Evolutionary conservation across 2,888 invertebrate species (phyloP).

Genomic region (Lasius platythorax): DNA sequence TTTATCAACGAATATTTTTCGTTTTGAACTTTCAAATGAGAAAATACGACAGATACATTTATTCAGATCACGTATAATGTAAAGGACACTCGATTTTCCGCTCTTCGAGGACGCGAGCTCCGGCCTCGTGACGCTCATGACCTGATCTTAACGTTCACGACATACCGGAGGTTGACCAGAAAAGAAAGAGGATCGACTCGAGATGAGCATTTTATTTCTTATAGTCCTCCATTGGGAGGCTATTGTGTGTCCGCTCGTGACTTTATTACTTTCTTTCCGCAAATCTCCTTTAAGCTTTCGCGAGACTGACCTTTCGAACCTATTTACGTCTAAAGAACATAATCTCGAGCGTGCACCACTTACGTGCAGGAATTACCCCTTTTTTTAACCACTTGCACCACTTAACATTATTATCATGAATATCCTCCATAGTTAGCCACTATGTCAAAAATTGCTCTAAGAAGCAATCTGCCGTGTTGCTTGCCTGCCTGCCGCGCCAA

Average conservation of each 20-base stretch:
- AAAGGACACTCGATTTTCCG: constrained; percentile 20
- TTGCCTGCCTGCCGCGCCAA: background rate
- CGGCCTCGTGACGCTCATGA: constrained; percentile 4
- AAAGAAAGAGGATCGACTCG: background rate
- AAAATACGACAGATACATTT: background rate
- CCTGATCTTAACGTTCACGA: constrained; percentile 16
- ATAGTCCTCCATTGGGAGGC: background rate
- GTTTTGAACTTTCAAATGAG: background rate
- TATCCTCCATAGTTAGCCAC: background rate
- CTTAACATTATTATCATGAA: constrained; percentile 30
- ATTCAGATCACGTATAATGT: constrained; percentile 23
- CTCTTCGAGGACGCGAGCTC: background rate
- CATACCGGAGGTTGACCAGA: background rate
- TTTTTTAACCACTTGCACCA: background rate
- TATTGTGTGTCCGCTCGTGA: background rate
- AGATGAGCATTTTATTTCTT: constrained; percentile 33
- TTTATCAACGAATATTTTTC: background rate
- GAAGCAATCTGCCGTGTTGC: constrained; percentile 20
- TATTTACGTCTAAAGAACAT: constrained; percentile 42
- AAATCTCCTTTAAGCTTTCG: constrained; percentile 8
- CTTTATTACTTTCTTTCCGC: constrained; percentile 19
- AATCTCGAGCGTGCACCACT: constrained; percentile 15
- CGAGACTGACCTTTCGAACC: constrained; percentile 1
- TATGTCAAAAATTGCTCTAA: constrained; percentile 3
- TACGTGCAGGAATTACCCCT: background rate